A percentile compares a stretch with the other conserved stretches of the same genome.
phyloP scores from a whole-genome alignment of 2,797 vertebrate species.

The Chelon auratus region DNA sequence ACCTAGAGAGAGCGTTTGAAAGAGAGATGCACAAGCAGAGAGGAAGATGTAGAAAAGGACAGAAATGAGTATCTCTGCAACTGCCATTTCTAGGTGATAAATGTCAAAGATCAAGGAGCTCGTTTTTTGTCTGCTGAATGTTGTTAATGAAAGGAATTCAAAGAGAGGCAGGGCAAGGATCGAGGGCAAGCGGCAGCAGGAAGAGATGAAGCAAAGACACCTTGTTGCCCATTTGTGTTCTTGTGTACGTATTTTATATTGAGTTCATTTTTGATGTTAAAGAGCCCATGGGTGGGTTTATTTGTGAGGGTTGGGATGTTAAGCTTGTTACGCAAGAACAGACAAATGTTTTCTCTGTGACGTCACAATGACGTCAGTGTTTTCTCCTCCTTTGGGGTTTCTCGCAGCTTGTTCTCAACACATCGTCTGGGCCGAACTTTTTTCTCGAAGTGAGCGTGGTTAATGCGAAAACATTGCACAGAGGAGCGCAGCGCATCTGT shows the following conservation, averaged over 20 bases:
- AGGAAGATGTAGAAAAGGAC: neutral
- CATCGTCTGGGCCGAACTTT: too few species aligned
- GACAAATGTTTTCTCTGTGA: too few species aligned
- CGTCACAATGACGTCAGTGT: too few species aligned
- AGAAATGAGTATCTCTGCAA: neutral
- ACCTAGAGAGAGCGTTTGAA: constrained; percentile 36
- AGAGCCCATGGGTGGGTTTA: neutral
- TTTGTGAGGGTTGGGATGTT: too few species aligned
- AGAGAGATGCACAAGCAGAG: constrained; percentile 3
- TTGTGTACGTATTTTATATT: neutral
- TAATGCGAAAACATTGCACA: too few species aligned
- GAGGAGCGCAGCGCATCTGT: too few species aligned
- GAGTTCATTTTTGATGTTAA: constrained; percentile 5
- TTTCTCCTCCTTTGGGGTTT: too few species aligned
- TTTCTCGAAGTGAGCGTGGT: too few species aligned
- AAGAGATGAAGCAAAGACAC: neutral
- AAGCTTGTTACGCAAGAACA: too few species aligned
- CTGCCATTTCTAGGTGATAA: constrained; percentile 16
- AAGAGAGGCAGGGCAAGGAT: neutral
- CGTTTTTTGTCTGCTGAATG: constrained; percentile 10
- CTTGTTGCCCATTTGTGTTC: neutral
- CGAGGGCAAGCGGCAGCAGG: neutral
- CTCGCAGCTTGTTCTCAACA: too few species aligned
- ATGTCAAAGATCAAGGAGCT: constrained; percentile 35
- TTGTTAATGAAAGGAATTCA: constrained; percentile 22